Base-by-base conservation (phyloP, 2,113 vertebrate species). In the Xiphophorus maculatus region DNA sequence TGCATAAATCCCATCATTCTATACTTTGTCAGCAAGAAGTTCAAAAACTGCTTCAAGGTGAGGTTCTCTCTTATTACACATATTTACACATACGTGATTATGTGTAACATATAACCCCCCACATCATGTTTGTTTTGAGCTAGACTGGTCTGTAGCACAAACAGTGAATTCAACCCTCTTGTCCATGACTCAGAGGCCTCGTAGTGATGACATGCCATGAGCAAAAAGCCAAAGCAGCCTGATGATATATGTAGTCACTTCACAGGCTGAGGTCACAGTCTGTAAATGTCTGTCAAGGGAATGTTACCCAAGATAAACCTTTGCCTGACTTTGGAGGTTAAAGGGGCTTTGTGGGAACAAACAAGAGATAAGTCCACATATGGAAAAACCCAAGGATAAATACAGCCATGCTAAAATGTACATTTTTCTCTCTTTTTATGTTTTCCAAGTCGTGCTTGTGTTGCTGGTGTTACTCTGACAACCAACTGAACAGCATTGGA, bases 21-120 rank as follows among this genome's bases (percentile, higher is more conserved):
- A 54, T 99, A 98, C 91, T 97, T 99, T 88, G 97, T 99, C 89
- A 99, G 98, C 96, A 99, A 99, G 94, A 99, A 97, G 90, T 99
- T 99, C 91, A 99, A 99, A 94, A 99, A 99, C 86, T 99, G 98
- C 86, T 99, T 99, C 87, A 97, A 99, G 96, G 98, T 99, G 95
- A 93, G 86, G 76, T 77, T 19, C 48, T 54, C 28, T 28, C 32
- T 29, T 9, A 32, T 30, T 30, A 66, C 15, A 19, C 44, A 42
- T 15, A 42, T 42, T 19, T 48, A 48, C 44, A 48, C 17, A 48
- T 48, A 48, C 44, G 1, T 48, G 48, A 42, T 48, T n/a, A 68
- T 27, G n/a, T 71, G 63, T 58, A 58, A 13, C 7, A 29, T 25
- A 5, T 17, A 27, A 35, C 33, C 44, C 44, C 44, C 37, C 35